Evolutionary conservation across 2,113 vertebrate genomes (phyloP), one percentile per base, ranked within the genome.

Genomic region (Hippoglossus stenolepis): DNA sequence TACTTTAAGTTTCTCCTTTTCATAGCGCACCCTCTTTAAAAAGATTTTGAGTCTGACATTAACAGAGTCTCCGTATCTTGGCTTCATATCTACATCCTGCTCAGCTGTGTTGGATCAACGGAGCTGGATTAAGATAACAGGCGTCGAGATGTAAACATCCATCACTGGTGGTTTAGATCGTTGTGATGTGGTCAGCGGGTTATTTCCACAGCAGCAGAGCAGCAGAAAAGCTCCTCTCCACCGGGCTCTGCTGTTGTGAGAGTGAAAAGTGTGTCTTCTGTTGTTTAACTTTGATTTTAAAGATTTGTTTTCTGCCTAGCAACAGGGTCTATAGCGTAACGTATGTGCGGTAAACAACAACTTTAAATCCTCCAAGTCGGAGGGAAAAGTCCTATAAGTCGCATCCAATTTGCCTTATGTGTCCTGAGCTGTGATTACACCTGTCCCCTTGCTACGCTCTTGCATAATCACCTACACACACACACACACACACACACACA

Each of bases 101-200:
- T 87, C 70, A 62, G 80, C 68, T 79, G 38, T 62, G 59, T 73
- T 47, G 78, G 66, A 38, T 72, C 66, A 71, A 40, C 76, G 60
- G 47, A 79, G 80, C 60, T 57, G 65, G 54, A 21, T 62, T 65
- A 51, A 70, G 77, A 83, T 74, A 85, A 66, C 64, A 11, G 70
- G 38, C 18, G 4, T 75, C 12, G 2, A 47, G 59, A 84, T 68
- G 77, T 67, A 57, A 79, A 79, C 74, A 61, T 51, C 83, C 74
- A 26, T 79, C 84, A 71, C 68, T 13, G 45, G 58, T n/a, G 80
- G 78, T 80, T 80, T 43, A 80, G 75, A 85, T 84, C 35, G 38
- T 56, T 20, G 35, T 49, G 26, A 54, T 68, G 49, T 31, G 24
- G 35, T 65, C n/a, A 73, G 21, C 26, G 20, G 6, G 13, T 49